Evolutionary conservation across 2,797 vertebrate genomes (phyloP).

Genomic region (Loris lydekkerianus): DNA sequence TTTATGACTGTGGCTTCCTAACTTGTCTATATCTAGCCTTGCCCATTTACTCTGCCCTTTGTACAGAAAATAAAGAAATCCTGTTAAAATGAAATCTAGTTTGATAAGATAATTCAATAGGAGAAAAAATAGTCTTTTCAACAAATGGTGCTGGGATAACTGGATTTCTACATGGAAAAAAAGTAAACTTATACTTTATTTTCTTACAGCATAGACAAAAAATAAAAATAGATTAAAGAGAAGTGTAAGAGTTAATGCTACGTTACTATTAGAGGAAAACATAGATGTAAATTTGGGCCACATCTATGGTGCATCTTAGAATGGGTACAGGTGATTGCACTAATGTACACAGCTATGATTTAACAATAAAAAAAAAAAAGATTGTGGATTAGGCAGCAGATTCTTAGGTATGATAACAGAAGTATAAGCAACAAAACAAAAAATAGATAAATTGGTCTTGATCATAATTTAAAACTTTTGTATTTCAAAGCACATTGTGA

Average conservation of each 20-base stretch:
- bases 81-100: constrained; percentile 21
- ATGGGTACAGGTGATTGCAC: no score
- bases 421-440: not conserved
- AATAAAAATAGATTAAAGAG: not conserved
- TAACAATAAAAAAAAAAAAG: no score
- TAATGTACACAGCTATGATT: no score
- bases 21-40: not conserved
- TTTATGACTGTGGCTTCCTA: not conserved
- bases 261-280: constrained; percentile 4
- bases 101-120: not conserved
- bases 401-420: not conserved
- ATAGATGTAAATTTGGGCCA: not conserved
- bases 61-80: not conserved
- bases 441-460: not conserved
- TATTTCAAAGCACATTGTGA: not conserved
- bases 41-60: not conserved
- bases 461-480: not conserved
- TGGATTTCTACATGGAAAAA: not conserved
- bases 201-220: not conserved
- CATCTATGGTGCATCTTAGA: no score
- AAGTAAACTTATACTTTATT: not conserved
- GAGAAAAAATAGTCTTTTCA: not conserved
- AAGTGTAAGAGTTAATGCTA: not conserved
- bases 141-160: not conserved
- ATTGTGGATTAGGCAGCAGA: not conserved